Conservation (phyloP, 2,113 vertebrate species). For the Phalacrocorax carbo region DNA sequence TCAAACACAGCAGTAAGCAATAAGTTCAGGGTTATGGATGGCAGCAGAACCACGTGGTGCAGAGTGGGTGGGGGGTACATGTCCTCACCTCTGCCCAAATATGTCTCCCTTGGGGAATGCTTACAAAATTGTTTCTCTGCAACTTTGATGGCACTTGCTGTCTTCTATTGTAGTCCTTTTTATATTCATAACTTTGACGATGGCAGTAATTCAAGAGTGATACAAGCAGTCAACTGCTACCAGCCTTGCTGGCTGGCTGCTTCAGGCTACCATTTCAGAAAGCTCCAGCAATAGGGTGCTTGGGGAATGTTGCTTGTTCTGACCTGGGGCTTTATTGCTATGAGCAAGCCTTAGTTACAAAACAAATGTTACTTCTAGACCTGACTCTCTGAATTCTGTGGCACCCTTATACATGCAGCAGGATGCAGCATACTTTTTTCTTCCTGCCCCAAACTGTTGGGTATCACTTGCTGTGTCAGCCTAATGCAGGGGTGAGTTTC, state of each 20-base stretch:
- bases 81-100: not conserved
- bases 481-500: not conserved
- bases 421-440: not conserved
- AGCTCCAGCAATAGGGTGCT: not conserved
- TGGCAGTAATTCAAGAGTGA: not conserved
- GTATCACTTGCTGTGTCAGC: not conserved
- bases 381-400: not conserved
- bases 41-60: rapidly evolving
- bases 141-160: not conserved
- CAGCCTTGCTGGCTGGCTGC: not conserved
- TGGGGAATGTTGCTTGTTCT: not conserved
- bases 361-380: not conserved
- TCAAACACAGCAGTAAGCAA: not conserved
- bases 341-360: not conserved
- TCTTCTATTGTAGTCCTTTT: not conserved
- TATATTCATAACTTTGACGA: not conserved
- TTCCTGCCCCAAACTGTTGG: not conserved
- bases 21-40: not conserved
- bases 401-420: not conserved
- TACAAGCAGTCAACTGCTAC: not conserved
- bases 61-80: not conserved
- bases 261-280: not conserved
- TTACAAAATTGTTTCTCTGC: not conserved
- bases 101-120: not conserved
- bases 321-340: not conserved